These are phyloP conservation scores for Ochlodes sylvanus DNA, from an alignment of 2,888 invertebrate genomes.

Conservation along the genomic window DNA sequence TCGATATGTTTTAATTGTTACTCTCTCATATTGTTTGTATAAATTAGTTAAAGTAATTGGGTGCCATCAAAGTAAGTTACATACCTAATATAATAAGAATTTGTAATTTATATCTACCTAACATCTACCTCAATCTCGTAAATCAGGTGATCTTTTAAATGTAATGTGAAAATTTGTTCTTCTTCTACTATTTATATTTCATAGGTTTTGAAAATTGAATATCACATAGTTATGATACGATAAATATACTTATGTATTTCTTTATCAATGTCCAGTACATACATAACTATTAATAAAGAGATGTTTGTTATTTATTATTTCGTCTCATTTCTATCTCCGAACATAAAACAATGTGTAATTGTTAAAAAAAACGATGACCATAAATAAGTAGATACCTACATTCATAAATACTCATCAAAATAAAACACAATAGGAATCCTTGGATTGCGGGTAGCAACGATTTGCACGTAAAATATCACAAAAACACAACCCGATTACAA, in stretches of 20 bases:
- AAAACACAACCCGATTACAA: too few relatives aligned
- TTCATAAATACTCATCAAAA: too few relatives aligned
- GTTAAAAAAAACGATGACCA: too few relatives aligned
- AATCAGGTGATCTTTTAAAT: conserved; percentile 59
- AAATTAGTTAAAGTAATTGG: conserved; percentile 55
- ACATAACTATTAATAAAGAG: conserved; percentile 80
- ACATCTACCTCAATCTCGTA: conserved; percentile 72
- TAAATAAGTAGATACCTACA: too few relatives aligned
- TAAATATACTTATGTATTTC: conserved; percentile 77
- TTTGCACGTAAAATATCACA: too few relatives aligned
- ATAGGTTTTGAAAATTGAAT: conserved; percentile 70
- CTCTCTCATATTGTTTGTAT: conserved; percentile 57
- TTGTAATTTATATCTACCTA: conserved; percentile 25
- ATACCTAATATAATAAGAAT: conserved; percentile 32
- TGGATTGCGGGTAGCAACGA: too few relatives aligned
- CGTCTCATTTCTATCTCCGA: conserved; percentile 41
- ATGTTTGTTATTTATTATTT: conserved; percentile 80
- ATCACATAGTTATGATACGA: conserved; percentile 75
- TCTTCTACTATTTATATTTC: conserved; percentile 72
- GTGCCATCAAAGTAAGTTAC: conserved; percentile 49
- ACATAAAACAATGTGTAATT: too few relatives aligned
- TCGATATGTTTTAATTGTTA: conserved; percentile 63
- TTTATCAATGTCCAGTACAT: conserved; percentile 82
- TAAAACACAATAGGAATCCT: too few relatives aligned
- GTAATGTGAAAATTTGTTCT: conserved; percentile 51